Evolutionary conservation across 2,888 invertebrate species (phyloP).

Genomic region (Dysmachus trigonus): DNA sequence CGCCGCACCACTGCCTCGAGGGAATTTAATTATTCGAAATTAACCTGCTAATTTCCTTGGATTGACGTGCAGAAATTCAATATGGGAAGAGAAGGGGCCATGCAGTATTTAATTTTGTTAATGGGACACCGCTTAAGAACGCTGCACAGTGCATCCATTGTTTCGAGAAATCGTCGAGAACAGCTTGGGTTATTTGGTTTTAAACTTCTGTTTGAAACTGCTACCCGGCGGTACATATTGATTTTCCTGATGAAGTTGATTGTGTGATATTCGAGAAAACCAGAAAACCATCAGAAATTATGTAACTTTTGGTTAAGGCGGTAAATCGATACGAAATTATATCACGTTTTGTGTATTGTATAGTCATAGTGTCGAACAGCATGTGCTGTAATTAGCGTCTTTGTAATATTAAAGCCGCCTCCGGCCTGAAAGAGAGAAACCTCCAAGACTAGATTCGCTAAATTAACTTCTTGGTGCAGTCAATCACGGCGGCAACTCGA

Average conservation of each 20-base stretch:
- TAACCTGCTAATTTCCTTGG: neutral
- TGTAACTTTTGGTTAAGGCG: neutral
- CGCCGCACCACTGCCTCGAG: neutral
- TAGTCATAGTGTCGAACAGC: neutral
- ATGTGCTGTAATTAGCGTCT: neutral
- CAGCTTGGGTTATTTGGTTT: neutral
- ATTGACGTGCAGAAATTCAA: neutral
- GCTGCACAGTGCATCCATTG: neutral
- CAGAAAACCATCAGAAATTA: neutral
- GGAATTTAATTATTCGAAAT: neutral
- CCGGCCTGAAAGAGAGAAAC: neutral
- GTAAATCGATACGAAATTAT: neutral
- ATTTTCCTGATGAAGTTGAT: neutral
- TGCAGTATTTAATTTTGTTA: neutral
- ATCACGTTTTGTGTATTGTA: neutral
- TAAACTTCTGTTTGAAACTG: neutral
- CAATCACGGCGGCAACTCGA: neutral
- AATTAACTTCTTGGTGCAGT: conserved; percentile 22
- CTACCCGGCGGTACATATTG: neutral
- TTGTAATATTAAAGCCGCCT: neutral
- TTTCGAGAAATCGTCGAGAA: neutral
- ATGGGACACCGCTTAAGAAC: neutral
- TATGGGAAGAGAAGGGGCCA: neutral
- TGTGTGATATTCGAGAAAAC: neutral
- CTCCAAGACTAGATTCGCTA: neutral